These are phyloP conservation scores for Nanger granti DNA, from an alignment of 2,113 vertebrate genomes.

Conservation along the genomic window DNA sequence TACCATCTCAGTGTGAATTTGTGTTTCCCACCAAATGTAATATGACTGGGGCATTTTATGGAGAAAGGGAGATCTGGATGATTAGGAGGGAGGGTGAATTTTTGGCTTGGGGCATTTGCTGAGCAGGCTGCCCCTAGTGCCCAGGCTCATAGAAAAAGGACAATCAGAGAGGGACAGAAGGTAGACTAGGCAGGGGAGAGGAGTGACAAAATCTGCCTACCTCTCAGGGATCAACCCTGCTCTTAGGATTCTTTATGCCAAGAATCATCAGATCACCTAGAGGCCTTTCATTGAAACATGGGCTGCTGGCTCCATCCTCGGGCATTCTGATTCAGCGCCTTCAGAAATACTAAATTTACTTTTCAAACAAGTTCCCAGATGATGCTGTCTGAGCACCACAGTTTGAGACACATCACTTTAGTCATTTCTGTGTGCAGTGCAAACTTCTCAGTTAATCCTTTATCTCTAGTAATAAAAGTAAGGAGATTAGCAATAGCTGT, in stretches of 20 bases:
- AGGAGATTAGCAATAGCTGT: neutral
- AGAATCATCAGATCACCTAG: neutral
- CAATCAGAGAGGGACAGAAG: neutral
- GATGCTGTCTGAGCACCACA: neutral
- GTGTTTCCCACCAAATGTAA: neutral
- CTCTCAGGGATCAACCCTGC: neutral
- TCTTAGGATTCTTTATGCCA: neutral
- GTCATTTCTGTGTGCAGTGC: neutral
- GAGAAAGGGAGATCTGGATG: neutral
- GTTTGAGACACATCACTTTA: neutral
- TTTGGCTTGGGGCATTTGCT: neutral
- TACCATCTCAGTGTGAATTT: neutral
- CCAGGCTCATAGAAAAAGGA: neutral
- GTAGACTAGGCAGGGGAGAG: neutral
- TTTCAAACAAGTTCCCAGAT: neutral
- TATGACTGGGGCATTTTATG: neutral
- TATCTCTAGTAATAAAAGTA: neutral
- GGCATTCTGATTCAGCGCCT: neutral
- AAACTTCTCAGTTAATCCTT: neutral
- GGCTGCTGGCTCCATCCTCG: neutral
- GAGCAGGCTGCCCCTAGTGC: neutral
- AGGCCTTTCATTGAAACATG: neutral
- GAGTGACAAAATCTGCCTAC: neutral
- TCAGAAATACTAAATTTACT: neutral
- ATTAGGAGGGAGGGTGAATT: neutral